Evolutionary conservation across 2,113 vertebrate genomes (phyloP).

Genomic region (Lagopus muta): DNA sequence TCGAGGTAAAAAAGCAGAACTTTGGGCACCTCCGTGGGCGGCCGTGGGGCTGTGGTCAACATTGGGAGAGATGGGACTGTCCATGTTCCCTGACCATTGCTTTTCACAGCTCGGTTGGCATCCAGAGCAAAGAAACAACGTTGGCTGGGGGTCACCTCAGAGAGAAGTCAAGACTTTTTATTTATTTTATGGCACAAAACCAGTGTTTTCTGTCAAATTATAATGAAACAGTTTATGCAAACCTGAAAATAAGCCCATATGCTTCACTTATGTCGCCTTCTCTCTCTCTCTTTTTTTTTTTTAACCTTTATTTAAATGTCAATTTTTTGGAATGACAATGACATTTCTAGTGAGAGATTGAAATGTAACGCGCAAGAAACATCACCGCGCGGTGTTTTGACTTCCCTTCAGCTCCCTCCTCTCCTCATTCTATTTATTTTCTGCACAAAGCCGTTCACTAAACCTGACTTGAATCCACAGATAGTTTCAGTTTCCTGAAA

Average conservation of each 20-base stretch:
- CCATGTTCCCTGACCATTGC: background rate
- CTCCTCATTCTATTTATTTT: conserved; percentile 63
- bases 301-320: conserved; percentile 70
- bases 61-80: background rate
- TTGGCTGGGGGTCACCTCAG: background rate
- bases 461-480: conserved; percentile 67
- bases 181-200: background rate
- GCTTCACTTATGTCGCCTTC: conserved; percentile 12
- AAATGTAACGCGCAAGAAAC: conserved; percentile 57
- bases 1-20: background rate
- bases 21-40: background rate
- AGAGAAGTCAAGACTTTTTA: background rate
- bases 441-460: background rate
- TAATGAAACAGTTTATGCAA: conserved; percentile 61
- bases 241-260: conserved; percentile 54
- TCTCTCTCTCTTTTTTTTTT: conserved; percentile 5
- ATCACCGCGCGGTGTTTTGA: conserved; percentile 63
- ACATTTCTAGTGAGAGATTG: conserved; percentile 65
- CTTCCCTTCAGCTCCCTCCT: conserved; percentile 53
- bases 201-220: conserved; percentile 30
- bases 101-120: background rate
- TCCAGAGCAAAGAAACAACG: background rate
- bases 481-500: conserved; percentile 21
- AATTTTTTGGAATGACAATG: conserved; percentile 67
- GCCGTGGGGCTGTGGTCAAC: background rate